Percentiles rank a stretch among this genome's conserved stretches.
Evolutionary conservation across 2,888 invertebrate species (phyloP).

Genomic region (Ornithoptera priamus): DNA sequence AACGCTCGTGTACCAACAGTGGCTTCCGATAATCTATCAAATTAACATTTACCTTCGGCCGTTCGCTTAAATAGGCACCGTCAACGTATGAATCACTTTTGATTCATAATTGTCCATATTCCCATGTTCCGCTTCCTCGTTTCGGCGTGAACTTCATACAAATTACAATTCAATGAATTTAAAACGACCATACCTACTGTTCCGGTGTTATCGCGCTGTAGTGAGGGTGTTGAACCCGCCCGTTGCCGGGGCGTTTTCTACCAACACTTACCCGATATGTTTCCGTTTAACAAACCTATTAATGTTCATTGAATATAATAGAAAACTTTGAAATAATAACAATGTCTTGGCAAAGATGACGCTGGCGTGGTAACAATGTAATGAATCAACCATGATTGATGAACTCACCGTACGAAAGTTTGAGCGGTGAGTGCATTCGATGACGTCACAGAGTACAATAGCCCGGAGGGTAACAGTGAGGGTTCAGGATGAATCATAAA

Average conservation of each 20-base stretch:
- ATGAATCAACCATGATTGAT: conserved; percentile 44
- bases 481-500: conserved; percentile 77
- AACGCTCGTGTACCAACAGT: conserved; percentile 24
- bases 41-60: conserved; percentile 14
- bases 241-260: conserved; percentile 41
- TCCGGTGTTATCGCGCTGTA: conserved; percentile 47
- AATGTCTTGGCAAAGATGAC: conserved; percentile 2
- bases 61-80: conserved; percentile 5
- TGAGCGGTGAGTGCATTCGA: conserved; percentile 56
- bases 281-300: conserved; percentile 29
- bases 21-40: conserved; percentile 19
- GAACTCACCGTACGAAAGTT: conserved; percentile 52
- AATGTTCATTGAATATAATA: conserved; percentile 31
- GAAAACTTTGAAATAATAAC: conserved; percentile 7
- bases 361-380: conserved; percentile 40
- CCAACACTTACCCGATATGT: conserved; percentile 44
- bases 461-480: conserved; percentile 63
- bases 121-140: conserved; percentile 27
- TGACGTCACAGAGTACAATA: conserved; percentile 69
- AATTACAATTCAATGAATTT: conserved; percentile 25
- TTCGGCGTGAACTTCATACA: conserved; percentile 23
- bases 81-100: conserved; percentile 8
- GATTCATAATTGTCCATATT: conserved; percentile 9
- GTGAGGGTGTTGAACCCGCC: conserved; percentile 49
- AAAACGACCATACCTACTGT: conserved; percentile 31